Percentiles rank a stretch among this genome's conserved stretches.
phyloP scores from a whole-genome alignment of 2,888 invertebrate species.

The Ophion costatus region DNA sequence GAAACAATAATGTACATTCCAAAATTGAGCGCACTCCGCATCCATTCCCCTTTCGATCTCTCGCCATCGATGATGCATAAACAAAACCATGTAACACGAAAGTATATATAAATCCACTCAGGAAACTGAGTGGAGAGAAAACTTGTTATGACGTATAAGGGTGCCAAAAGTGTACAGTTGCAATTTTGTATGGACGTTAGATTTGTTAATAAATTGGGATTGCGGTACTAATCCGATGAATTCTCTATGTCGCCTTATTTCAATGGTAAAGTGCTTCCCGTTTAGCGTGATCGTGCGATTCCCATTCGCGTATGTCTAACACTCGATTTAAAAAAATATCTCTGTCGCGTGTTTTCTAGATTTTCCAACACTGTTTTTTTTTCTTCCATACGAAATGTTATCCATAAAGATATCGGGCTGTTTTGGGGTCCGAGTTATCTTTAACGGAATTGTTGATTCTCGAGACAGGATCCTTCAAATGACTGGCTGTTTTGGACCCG shows the following conservation, averaged over 20 bases:
- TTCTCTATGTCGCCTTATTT: not conserved
- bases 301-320: too few relatives aligned
- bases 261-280: not conserved
- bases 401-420: too few relatives aligned
- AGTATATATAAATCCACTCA: constrained; percentile 23
- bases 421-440: too few relatives aligned
- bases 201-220: constrained; percentile 59
- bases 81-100: constrained; percentile 21
- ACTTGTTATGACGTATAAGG: constrained; percentile 18
- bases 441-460: too few relatives aligned
- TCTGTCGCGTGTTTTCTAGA: too few relatives aligned
- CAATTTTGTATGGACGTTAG: constrained; percentile 55
- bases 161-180: constrained; percentile 40
- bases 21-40: constrained; percentile 2
- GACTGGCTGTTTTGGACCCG: too few relatives aligned
- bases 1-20: constrained; percentile 28
- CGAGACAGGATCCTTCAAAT: too few relatives aligned
- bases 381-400: too few relatives aligned
- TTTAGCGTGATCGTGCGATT: too few relatives aligned
- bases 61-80: not conserved
- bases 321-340: too few relatives aligned
- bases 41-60: not conserved
- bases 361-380: too few relatives aligned
- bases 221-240: not conserved
- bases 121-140: constrained; percentile 34